Conservation (phyloP, 2,113 vertebrate species). For the Pagrus major region DNA sequence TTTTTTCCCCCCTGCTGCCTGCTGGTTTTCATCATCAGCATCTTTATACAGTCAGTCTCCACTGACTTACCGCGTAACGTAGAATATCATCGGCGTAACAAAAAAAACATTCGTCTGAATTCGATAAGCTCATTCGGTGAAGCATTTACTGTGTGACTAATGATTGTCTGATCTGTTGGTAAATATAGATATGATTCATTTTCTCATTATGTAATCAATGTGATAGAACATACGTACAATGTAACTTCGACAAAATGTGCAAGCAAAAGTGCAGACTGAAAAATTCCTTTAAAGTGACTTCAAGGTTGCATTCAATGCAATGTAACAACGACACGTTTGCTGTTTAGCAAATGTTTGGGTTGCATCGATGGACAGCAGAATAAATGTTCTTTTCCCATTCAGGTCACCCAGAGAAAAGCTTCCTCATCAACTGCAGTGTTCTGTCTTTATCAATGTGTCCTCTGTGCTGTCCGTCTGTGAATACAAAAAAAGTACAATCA, state of each 20-base stretch:
- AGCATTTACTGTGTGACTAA: constrained; percentile 17
- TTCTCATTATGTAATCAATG: constrained; percentile 27
- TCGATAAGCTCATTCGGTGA: constrained; percentile 15
- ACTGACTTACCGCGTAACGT: not conserved
- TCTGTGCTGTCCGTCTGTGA: constrained; percentile 51
- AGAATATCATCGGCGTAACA: constrained; percentile 14
- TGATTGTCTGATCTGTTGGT: constrained; percentile 58
- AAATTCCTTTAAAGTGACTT: constrained; percentile 83
- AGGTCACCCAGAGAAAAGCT: constrained; percentile 29
- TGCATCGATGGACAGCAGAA: constrained; percentile 74
- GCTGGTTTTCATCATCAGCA: constrained; percentile 24
- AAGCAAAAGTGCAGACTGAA: constrained; percentile 62
- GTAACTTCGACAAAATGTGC: constrained; percentile 53
- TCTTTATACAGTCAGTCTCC: constrained; percentile 19
- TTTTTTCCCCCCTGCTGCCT: not conserved
- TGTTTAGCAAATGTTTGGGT: constrained; percentile 86
- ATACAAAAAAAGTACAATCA: constrained; percentile 60
- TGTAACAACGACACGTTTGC: constrained; percentile 86
- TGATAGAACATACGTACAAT: constrained; percentile 49
- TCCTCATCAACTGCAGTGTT: constrained; percentile 1
- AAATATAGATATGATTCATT: constrained; percentile 23
- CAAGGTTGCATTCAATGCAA: constrained; percentile 86
- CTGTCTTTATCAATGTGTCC: constrained; percentile 17
- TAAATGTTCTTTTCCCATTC: constrained; percentile 28
- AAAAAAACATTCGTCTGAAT: not conserved